A percentile compares a stretch with the other conserved stretches of the same genome.
These are phyloP conservation scores for Drusus annulatus DNA, from an alignment of 1,140 invertebrate genomes.

Conservation along the genomic window DNA sequence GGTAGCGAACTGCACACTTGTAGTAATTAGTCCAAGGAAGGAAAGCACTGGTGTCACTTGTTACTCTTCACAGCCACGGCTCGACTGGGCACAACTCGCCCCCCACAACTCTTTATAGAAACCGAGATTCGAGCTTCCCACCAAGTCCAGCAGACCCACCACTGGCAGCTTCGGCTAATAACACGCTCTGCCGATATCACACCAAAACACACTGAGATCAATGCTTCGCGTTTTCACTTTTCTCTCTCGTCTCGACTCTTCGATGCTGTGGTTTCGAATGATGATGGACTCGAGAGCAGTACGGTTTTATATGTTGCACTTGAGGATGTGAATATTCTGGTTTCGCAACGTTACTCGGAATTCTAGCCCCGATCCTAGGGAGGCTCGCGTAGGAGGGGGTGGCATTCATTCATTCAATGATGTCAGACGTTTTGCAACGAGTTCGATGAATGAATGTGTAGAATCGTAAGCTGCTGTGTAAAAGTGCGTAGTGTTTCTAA, in stretches of 20 bases:
- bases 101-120: slow-evolving; percentile 54
- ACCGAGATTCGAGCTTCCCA: slow-evolving; percentile 38
- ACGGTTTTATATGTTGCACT: slow-evolving; percentile 47
- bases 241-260: neutral
- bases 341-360: slow-evolving; percentile 36
- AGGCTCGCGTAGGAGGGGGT: slow-evolving; percentile 48
- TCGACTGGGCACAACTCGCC: slow-evolving; percentile 36
- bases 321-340: slow-evolving; percentile 27
- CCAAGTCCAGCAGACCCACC: slow-evolving; percentile 30
- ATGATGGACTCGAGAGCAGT: slow-evolving; percentile 4
- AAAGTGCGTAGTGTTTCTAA: slow-evolving; percentile 11
- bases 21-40: slow-evolving; percentile 24
- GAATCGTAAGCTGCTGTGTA: neutral
- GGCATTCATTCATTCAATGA: slow-evolving; percentile 54
- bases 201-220: slow-evolving; percentile 13
- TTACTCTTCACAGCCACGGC: slow-evolving; percentile 19
- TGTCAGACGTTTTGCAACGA: slow-evolving; percentile 53
- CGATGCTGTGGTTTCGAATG: slow-evolving; percentile 45
- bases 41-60: slow-evolving; percentile 10
- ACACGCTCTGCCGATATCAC: neutral
- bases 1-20: neutral
- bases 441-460: slow-evolving; percentile 51
- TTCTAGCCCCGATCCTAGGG: neutral
- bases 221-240: slow-evolving; percentile 26
- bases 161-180: no score